Percentiles rank a stretch among this genome's conserved stretches.
phyloP scores from a whole-genome alignment of 2,113 vertebrate species.

The Hucho hucho region DNA sequence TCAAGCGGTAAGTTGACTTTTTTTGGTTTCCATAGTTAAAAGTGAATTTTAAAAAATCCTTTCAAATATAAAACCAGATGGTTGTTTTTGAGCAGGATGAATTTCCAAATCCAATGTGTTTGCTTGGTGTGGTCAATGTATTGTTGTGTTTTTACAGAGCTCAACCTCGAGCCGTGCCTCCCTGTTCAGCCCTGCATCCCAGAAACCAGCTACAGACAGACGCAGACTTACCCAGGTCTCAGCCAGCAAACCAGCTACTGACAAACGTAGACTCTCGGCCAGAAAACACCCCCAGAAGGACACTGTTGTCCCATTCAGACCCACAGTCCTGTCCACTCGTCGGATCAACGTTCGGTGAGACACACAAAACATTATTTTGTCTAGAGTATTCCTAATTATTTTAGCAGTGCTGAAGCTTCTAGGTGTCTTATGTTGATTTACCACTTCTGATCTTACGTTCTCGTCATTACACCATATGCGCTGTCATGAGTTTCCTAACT shows the following conservation, averaged over 20 bases:
- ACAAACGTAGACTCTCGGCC: conserved; percentile 27
- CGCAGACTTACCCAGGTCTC: conserved; percentile 41
- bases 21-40: no score
- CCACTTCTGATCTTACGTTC: not conserved
- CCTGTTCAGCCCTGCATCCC: conserved; percentile 76
- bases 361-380: not conserved
- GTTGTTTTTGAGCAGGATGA: not conserved
- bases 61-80: not conserved
- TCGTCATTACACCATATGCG: not conserved
- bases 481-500: no score
- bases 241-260: conserved; percentile 30
- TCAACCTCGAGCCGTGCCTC: conserved; percentile 27
- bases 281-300: conserved; percentile 52
- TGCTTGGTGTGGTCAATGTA: not conserved
- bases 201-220: conserved; percentile 42
- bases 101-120: not conserved
- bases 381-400: not conserved
- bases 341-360: conserved; percentile 90
- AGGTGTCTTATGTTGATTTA: not conserved
- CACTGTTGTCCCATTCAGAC: conserved; percentile 65
- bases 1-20: conserved; percentile 45
- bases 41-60: not conserved
- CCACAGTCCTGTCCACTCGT: conserved; percentile 73
- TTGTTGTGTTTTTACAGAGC: conserved; percentile 58
- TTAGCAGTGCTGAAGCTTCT: not conserved